Evolutionary conservation across 2,797 vertebrate genomes (phyloP).

Genomic region (Bradypus variegatus): DNA sequence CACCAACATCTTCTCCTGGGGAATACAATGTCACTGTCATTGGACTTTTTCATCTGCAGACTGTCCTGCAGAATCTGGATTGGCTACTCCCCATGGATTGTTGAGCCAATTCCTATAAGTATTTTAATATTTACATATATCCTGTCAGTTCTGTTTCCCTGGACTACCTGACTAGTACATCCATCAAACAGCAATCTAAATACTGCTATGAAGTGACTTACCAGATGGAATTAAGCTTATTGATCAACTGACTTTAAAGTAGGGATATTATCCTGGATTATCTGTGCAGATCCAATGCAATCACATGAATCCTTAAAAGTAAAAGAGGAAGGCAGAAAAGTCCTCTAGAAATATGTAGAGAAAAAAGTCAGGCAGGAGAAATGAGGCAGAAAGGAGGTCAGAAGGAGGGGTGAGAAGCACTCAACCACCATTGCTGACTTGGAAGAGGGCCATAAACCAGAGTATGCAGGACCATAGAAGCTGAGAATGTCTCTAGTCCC

Average conservation of each 20-base stretch:
- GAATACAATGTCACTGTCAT: no score
- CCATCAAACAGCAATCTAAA: background rate
- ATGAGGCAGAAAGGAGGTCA: background rate
- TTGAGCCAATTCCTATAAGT: no score
- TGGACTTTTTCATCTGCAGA: no score
- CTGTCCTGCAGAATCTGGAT: no score
- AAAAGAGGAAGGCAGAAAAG: background rate
- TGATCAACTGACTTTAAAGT: background rate
- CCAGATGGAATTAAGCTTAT: background rate
- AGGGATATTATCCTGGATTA: background rate
- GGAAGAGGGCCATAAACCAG: background rate
- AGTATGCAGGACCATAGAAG: background rate
- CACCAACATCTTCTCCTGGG: no score
- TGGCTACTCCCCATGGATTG: no score
- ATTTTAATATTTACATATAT: no score
- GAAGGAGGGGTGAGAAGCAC: background rate
- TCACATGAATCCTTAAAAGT: background rate
- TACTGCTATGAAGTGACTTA: background rate
- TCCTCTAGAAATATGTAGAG: background rate
- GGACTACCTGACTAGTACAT: no score
- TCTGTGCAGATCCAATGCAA: background rate
- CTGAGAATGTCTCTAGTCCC: background rate
- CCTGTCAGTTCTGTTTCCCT: no score
- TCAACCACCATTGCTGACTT: background rate
- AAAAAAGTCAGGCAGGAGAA: background rate